Conservation (phyloP, 2,113 vertebrate species). For the Bufo gargarizans region DNA sequence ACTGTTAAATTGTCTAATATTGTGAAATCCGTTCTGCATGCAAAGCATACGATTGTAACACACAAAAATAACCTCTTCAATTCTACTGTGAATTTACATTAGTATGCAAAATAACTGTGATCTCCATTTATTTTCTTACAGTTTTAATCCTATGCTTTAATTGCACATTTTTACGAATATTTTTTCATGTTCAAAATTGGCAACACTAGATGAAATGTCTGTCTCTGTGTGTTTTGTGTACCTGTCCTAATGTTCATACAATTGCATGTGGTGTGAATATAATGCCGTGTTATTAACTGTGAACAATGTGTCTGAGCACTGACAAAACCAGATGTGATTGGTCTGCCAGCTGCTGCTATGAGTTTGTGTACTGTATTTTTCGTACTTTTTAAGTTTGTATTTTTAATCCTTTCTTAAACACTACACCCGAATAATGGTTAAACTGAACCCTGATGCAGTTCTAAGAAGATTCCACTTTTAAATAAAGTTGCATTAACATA, state of each 20-base stretch:
- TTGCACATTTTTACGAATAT: slow-evolving; percentile 11
- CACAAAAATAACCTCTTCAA: background rate
- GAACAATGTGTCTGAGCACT: slow-evolving; percentile 10
- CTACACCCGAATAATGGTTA: background rate
- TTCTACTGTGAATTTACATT: background rate
- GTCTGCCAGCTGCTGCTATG: background rate
- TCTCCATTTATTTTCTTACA: background rate
- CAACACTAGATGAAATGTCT: background rate
- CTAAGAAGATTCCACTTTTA: background rate
- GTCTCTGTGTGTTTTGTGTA: background rate
- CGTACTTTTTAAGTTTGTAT: background rate
- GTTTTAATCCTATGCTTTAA: background rate
- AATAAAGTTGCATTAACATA: slow-evolving; percentile 22
- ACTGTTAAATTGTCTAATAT: background rate
- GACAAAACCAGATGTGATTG: background rate
- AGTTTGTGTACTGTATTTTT: slow-evolving; percentile 40
- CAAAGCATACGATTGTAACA: background rate
- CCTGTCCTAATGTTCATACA: background rate
- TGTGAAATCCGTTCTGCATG: background rate
- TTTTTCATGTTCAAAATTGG: background rate
- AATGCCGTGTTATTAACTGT: slow-evolving; percentile 52
- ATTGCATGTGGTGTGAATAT: slow-evolving; percentile 29
- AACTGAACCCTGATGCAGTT: slow-evolving; percentile 4
- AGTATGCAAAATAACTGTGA: background rate
- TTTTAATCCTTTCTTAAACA: slow-evolving; percentile 5